Base-by-base conservation (phyloP, 2,888 invertebrate genomes). In the Hirtodrosophila alboralis region DNA sequence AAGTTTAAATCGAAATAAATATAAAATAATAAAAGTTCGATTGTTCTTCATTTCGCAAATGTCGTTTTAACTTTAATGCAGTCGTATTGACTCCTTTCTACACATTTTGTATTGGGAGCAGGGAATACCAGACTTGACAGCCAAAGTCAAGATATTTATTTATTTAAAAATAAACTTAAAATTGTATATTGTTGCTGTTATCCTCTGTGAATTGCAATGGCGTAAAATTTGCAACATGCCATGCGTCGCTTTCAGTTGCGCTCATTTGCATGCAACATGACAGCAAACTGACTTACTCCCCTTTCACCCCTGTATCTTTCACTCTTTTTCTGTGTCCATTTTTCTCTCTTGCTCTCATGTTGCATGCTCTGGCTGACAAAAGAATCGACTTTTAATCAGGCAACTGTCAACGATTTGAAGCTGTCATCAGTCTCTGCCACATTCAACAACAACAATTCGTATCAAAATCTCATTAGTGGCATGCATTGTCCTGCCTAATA, bases 391-490 rank as follows among this genome's bases (percentile, higher is more conserved):
- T 63, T 54, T 72, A 75, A 75, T 75, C 78, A 78, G 58, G 38
- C 65, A 60, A 61, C 65, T 73, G 69, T 63, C 73, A 72, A 65
- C 78, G 69, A 60, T 60, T 75, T 64, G 37, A 18, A 36, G 30
- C 48, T 40, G 36, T 47, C 61, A 51, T 34, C 56, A 45, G 54
- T 56, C 43, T 38, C 44, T 14, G 13, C 5, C 27, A 49, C 44
- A 54, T 34, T 63, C 44, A 27, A 30, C 28, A n/a, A 30, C 28
- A n/a, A 18, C 41, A 64, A 75, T 44, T 73, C 63, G 53, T 57
- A 78, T 75, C 51, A 78, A 73, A 78, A 69, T 73, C 75, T 61
- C 77, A 78, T 78, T 78, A 77, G 61, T 48, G 52, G 28, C 40
- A 31, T 49, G 36, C 47, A 54, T 43, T 41, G 14, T 34, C 10